These are phyloP conservation scores for Mohoua ochrocephala DNA, from an alignment of 2,113 vertebrate genomes.

Conservation along the genomic window DNA sequence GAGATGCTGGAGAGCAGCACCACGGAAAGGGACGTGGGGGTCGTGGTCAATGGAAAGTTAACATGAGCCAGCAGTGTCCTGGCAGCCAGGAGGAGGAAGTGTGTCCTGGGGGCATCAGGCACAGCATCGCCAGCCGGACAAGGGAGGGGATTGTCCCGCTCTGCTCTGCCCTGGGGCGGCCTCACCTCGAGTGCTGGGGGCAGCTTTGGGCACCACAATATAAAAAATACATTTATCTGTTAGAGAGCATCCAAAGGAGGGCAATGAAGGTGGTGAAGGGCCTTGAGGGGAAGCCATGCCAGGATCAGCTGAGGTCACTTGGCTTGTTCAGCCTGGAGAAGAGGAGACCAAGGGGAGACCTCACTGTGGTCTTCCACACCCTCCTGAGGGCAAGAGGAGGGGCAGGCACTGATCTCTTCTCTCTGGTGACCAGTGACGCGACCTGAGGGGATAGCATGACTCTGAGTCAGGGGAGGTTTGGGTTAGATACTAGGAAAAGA, in stretches of 20 bases:
- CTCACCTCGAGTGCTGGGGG: accelerated
- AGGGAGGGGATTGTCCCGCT: not conserved
- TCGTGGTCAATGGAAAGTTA: accelerated
- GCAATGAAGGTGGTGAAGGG: not conserved
- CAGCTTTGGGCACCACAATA: not conserved
- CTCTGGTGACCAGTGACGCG: not conserved
- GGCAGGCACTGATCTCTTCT: not conserved
- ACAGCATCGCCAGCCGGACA: accelerated
- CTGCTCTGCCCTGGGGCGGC: not conserved
- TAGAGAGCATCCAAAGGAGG: not conserved
- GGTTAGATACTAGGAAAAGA: not conserved
- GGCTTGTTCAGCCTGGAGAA: not conserved
- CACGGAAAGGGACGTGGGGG: not conserved
- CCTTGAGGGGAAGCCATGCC: not conserved
- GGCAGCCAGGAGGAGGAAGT: not conserved
- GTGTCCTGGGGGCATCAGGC: accelerated
- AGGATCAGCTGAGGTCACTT: not conserved
- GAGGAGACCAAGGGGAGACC: not conserved
- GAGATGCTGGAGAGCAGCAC: not conserved
- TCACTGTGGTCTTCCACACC: not conserved
- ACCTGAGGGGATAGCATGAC: not conserved
- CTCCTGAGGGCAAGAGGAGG: not conserved
- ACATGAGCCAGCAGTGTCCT: not conserved
- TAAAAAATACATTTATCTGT: not conserved
- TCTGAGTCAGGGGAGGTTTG: not conserved